phyloP scores from a whole-genome alignment of 2,797 vertebrate genomes.

The Setipinna tenuifilis region DNA sequence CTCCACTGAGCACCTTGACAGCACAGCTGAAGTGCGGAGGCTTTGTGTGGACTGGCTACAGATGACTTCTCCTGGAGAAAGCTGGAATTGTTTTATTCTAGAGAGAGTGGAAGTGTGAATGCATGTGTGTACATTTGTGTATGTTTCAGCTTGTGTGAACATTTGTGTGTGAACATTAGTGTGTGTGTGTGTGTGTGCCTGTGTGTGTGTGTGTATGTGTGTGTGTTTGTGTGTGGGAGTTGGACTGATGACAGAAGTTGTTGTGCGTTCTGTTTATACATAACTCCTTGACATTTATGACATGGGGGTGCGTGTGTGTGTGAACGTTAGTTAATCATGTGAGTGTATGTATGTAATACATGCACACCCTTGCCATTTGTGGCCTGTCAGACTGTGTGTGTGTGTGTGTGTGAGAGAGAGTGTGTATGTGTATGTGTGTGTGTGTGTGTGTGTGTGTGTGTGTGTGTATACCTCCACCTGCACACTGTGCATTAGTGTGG shows the following conservation, averaged over 20 bases:
- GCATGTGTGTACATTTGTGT: constrained; percentile 31
- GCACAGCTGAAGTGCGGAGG: constrained; percentile 1
- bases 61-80: not conserved
- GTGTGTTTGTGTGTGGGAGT: constrained; percentile 7
- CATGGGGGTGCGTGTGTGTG: not conserved
- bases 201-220: constrained; percentile 33
- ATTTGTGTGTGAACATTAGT: not conserved
- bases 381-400: not conserved
- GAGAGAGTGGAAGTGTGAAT: not conserved
- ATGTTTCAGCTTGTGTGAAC: no score
- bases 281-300: not conserved
- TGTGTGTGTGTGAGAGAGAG: constrained; percentile 30
- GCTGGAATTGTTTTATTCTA: not conserved
- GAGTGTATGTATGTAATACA: not conserved
- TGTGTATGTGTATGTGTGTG: not conserved
- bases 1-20: constrained; percentile 38
- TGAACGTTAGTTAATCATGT: not conserved
- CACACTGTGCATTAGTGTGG: constrained; percentile 25
- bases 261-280: not conserved
- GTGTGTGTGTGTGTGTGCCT: not conserved
- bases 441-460: not conserved
- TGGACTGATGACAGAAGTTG: not conserved
- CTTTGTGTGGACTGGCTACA: constrained; percentile 6
- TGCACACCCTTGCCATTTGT: not conserved
- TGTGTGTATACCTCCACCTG: not conserved